Conservation (phyloP, 2,888 invertebrate species). For the Heliconius cydno region DNA sequence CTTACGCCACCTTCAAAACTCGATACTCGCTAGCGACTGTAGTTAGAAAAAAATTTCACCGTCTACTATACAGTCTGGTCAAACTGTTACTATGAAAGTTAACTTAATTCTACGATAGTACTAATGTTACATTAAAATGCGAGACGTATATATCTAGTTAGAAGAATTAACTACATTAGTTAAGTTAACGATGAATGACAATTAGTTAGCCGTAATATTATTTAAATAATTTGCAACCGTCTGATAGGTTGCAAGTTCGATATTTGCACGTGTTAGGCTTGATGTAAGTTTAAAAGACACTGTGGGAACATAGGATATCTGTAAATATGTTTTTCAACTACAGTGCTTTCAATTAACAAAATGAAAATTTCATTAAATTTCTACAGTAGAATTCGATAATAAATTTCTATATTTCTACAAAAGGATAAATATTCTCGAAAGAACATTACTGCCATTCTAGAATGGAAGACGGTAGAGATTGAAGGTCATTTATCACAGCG, state of each 20-base stretch:
- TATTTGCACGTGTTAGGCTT: neutral
- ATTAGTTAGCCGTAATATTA: neutral
- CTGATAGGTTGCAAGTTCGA: neutral
- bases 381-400: neutral
- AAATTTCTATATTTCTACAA: no score
- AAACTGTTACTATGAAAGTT: slow-evolving; percentile 14
- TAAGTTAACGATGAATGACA: slow-evolving; percentile 15
- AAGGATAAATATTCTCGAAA: no score
- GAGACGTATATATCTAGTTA: slow-evolving; percentile 14
- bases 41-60: neutral
- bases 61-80: slow-evolving; percentile 19
- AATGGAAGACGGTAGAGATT: no score
- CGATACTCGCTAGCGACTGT: slow-evolving; percentile 20
- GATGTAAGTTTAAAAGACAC: neutral
- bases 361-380: no score
- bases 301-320: neutral
- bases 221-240: slow-evolving; percentile 26
- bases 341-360: no score
- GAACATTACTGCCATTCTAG: no score
- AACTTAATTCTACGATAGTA: slow-evolving; percentile 1
- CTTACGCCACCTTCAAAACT: slow-evolving; percentile 2
- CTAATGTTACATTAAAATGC: slow-evolving; percentile 24
- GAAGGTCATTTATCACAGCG: no score
- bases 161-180: slow-evolving; percentile 8
- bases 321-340: no score